These are phyloP conservation scores for Sebastes hubbsi DNA, from an alignment of 2,797 vertebrate genomes.

Conservation along the genomic window DNA sequence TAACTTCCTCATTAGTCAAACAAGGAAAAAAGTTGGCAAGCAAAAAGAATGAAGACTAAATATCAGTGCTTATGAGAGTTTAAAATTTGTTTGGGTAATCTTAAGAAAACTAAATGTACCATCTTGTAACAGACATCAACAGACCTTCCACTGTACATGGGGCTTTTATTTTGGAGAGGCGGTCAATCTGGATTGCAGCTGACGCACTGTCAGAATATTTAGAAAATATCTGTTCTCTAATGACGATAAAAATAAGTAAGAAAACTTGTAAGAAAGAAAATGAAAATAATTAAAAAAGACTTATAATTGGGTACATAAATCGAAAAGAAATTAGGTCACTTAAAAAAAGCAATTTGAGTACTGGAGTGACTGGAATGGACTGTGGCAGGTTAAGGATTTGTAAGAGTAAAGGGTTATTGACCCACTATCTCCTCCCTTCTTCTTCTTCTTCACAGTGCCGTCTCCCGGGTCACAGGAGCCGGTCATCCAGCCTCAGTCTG, in stretches of 20 bases:
- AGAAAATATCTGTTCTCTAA: background rate
- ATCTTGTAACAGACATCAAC: background rate
- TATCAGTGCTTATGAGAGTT: background rate
- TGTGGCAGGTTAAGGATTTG: no score
- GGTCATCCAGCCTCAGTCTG: slow-evolving; percentile 96
- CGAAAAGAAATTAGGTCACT: no score
- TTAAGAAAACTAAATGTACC: background rate
- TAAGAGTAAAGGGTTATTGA: background rate
- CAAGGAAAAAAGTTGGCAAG: background rate
- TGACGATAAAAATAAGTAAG: background rate
- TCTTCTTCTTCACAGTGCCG: slow-evolving; percentile 85
- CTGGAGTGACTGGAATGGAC: background rate
- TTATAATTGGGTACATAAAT: background rate
- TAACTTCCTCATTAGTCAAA: background rate
- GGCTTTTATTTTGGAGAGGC: background rate
- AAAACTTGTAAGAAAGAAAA: background rate
- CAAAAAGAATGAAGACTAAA: background rate
- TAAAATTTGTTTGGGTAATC: background rate
- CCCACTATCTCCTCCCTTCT: background rate
- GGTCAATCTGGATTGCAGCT: background rate
- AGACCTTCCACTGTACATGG: background rate
- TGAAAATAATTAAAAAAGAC: background rate
- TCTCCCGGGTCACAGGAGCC: slow-evolving; percentile 90
- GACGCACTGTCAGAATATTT: background rate
- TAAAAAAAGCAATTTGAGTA: background rate